A percentile compares a stretch with the other conserved stretches of the same genome.
Conservation (phyloP, 2,113 vertebrate genomes). For the Rattus norvegicus region DNA sequence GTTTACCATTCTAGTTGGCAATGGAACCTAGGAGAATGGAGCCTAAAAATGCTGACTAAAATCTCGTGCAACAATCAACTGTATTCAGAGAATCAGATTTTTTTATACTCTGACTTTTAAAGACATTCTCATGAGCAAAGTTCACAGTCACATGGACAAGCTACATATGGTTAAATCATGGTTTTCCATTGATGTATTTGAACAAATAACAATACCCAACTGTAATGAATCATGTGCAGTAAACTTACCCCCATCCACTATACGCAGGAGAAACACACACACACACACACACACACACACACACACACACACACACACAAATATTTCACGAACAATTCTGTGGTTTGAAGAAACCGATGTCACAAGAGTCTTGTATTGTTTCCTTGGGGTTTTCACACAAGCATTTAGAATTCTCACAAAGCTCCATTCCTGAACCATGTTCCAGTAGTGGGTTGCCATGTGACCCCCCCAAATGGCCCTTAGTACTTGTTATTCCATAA, state of each 20-base stretch:
- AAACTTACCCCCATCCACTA: neutral
- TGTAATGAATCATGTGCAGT: neutral
- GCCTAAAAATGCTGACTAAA: neutral
- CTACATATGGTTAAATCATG: neutral
- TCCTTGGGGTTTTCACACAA: neutral
- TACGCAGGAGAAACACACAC: neutral
- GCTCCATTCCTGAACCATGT: neutral
- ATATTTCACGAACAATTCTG: neutral
- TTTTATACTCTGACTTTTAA: neutral
- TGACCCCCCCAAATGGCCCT: neutral
- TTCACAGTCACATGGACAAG: neutral
- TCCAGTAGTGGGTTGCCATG: neutral
- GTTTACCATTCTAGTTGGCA: neutral
- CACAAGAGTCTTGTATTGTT: neutral
- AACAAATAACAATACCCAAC: neutral
- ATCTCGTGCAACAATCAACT: neutral
- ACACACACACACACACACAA: neutral
- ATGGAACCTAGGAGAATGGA: neutral
- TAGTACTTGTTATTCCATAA: neutral
- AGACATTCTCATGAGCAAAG: neutral
- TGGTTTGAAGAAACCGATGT: neutral
- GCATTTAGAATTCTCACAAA: neutral
- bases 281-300: neutral
- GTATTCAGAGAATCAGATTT: neutral
- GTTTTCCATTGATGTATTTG: neutral